phyloP scores from a whole-genome alignment of 2,113 vertebrate species.

The Dasyprocta punctata region DNA sequence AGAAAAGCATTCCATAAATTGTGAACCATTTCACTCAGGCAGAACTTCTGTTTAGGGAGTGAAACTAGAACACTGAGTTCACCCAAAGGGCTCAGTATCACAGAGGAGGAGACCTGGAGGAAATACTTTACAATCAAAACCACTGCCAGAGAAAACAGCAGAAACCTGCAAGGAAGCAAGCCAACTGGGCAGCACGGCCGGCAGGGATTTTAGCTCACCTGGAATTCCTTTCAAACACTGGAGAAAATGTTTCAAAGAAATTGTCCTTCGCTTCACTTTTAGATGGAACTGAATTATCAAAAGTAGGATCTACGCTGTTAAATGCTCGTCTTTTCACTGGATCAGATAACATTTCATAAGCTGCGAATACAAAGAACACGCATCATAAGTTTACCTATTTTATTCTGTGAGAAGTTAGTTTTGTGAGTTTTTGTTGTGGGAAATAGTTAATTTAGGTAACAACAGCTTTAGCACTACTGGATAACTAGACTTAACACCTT shows the following conservation, averaged over 20 bases:
- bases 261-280: conserved; percentile 97
- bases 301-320: conserved; percentile 98
- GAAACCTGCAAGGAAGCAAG: background rate
- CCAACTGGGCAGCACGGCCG: background rate
- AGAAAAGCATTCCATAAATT: background rate
- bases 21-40: conserved; percentile 25
- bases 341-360: conserved; percentile 96
- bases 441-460: background rate
- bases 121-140: background rate
- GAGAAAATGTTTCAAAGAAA: conserved; percentile 94
- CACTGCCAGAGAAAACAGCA: background rate
- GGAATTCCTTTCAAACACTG: conserved; percentile 96
- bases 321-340: conserved; percentile 97
- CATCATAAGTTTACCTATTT: background rate
- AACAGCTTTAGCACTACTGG: background rate
- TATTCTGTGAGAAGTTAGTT: background rate
- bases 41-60: conserved; percentile 19
- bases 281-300: conserved; percentile 95
- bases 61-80: background rate
- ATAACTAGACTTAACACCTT: background rate
- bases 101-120: background rate
- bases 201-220: conserved; percentile 85
- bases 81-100: background rate
- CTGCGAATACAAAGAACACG: conserved; percentile 84
- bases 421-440: background rate